Percentiles rank a stretch among this genome's conserved stretches.
Conservation (phyloP, 2,888 invertebrate species). For the Stenolophus ochropezus region DNA sequence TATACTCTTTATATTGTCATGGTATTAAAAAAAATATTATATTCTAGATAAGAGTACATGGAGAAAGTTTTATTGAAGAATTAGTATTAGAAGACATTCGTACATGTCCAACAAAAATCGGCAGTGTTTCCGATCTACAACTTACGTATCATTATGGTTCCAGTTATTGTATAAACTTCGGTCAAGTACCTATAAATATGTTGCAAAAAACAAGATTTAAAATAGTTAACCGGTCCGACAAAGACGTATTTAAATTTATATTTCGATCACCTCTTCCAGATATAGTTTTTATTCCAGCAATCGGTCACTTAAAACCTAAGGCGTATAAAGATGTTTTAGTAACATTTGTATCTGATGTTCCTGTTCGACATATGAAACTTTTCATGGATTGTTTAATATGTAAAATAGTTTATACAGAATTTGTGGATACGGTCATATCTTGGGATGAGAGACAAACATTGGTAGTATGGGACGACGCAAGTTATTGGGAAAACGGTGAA, state of each 20-base stretch:
- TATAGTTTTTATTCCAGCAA: slow-evolving; percentile 73
- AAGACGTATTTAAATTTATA: slow-evolving; percentile 71
- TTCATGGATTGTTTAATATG: slow-evolving; percentile 52
- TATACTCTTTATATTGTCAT: no score
- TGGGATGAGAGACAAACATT: slow-evolving; percentile 73
- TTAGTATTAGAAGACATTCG: slow-evolving; percentile 70
- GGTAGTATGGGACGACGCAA: slow-evolving; percentile 67
- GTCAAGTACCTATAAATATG: slow-evolving; percentile 69
- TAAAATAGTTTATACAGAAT: slow-evolving; percentile 67
- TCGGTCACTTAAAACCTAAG: slow-evolving; percentile 72
- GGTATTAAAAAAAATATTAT: not conserved
- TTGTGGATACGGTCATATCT: slow-evolving; percentile 64
- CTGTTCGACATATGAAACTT: slow-evolving; percentile 68
- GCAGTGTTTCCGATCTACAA: slow-evolving; percentile 12
- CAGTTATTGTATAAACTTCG: slow-evolving; percentile 71
- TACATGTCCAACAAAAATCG: slow-evolving; percentile 11
- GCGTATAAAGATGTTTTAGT: slow-evolving; percentile 74
- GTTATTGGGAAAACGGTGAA: not conserved
- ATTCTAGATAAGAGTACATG: slow-evolving; percentile 69
- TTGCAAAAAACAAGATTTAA: slow-evolving; percentile 70
- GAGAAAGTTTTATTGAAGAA: slow-evolving; percentile 73
- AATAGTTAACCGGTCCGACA: slow-evolving; percentile 71
- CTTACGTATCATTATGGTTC: slow-evolving; percentile 4
- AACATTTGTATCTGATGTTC: slow-evolving; percentile 73
- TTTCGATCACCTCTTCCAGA: slow-evolving; percentile 67